phyloP scores from a whole-genome alignment of 2,888 invertebrate species.

The Pheosia gnoma region DNA sequence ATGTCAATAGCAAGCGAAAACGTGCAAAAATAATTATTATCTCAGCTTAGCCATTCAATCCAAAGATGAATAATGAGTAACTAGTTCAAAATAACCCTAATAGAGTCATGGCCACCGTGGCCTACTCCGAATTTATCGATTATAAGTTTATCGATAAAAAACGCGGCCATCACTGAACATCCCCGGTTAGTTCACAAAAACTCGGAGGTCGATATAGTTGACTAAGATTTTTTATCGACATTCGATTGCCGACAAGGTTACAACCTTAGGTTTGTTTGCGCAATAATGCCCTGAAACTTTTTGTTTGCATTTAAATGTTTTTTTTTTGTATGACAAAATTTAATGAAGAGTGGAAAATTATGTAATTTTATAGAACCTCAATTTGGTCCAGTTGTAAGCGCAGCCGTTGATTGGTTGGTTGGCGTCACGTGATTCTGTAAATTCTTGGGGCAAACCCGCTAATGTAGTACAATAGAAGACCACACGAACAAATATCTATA shows the following conservation, averaged over 20 bases:
- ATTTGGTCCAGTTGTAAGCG: too few relatives aligned
- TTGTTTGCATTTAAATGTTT: constrained; percentile 8
- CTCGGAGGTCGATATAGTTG: constrained; percentile 53
- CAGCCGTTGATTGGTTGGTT: too few relatives aligned
- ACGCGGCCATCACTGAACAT: constrained; percentile 58
- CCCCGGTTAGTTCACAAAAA: constrained; percentile 54
- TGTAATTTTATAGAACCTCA: not conserved
- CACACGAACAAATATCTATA: too few relatives aligned
- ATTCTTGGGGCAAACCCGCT: too few relatives aligned
- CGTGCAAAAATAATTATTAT: not conserved
- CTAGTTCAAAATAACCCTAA: constrained; percentile 26
- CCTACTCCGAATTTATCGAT: constrained; percentile 47
- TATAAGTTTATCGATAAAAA: constrained; percentile 55
- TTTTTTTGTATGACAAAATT: constrained; percentile 14
- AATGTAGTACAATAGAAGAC: too few relatives aligned
- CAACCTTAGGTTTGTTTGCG: constrained; percentile 41
- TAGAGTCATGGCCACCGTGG: constrained; percentile 40
- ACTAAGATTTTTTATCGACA: constrained; percentile 50
- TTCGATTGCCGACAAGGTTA: constrained; percentile 45
- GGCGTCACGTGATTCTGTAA: too few relatives aligned
- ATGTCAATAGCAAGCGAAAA: not conserved
- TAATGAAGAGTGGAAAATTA: constrained; percentile 1
- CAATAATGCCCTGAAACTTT: constrained; percentile 35
- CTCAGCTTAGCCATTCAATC: constrained; percentile 2
- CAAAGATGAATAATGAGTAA: constrained; percentile 7